Percentiles rank a stretch among this genome's conserved stretches.
Conservation (phyloP, 2,888 invertebrate genomes). For the Agriopis aurantiaria region DNA sequence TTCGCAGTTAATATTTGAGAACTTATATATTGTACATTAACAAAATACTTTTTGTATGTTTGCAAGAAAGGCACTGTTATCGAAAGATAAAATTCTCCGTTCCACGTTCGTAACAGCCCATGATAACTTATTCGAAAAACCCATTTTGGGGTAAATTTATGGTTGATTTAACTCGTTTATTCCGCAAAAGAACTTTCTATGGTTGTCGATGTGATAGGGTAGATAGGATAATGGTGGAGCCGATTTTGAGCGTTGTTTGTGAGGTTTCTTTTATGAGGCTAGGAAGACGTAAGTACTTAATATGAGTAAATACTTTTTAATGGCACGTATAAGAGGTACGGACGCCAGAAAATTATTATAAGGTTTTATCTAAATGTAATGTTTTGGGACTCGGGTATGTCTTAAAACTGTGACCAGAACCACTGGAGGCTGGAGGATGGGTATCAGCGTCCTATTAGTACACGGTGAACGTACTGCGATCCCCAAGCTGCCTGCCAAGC, state of each 20-base stretch:
- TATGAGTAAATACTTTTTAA: too few species aligned
- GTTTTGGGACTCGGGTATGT: too few species aligned
- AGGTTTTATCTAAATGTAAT: background rate
- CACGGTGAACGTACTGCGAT: too few species aligned
- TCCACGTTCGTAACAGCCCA: slow-evolving; percentile 71
- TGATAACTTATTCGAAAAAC: slow-evolving; percentile 79
- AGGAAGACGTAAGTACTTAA: background rate
- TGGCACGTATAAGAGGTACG: too few species aligned
- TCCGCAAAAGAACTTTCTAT: slow-evolving; percentile 67
- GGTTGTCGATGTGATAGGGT: slow-evolving; percentile 59
- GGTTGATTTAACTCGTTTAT: slow-evolving; percentile 79
- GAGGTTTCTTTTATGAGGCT: slow-evolving; percentile 28
- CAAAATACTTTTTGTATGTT: slow-evolving; percentile 43
- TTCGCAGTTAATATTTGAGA: background rate
- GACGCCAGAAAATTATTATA: background rate
- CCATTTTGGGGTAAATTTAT: slow-evolving; percentile 76
- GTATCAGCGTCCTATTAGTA: too few species aligned
- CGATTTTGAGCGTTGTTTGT: slow-evolving; percentile 48
- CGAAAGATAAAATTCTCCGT: slow-evolving; percentile 71
- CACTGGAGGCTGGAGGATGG: too few species aligned
- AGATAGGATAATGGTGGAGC: slow-evolving; percentile 57
- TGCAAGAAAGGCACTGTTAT: slow-evolving; percentile 59
- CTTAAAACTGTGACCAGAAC: too few species aligned
- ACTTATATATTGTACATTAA: slow-evolving; percentile 6
- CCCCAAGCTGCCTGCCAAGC: too few species aligned